Conservation (phyloP, 2,888 invertebrate genomes). For the Rhingia campestris region DNA sequence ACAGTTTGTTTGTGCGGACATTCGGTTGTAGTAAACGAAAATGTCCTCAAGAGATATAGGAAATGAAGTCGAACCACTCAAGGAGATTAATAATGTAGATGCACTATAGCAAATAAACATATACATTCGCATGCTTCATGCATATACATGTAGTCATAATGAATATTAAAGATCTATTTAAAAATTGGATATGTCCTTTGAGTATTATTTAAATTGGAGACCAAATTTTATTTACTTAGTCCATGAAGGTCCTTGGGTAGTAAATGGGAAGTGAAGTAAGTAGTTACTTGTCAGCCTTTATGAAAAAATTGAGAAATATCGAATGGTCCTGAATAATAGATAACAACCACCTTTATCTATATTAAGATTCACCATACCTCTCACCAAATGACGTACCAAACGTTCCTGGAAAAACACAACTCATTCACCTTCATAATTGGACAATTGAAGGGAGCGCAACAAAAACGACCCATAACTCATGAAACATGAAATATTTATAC, state of each 20-base stretch:
- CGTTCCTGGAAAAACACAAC: not conserved
- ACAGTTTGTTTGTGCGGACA: slow-evolving; percentile 20
- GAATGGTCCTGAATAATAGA: no score
- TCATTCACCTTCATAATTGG: slow-evolving; percentile 27
- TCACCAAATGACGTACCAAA: not conserved
- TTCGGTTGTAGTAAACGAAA: slow-evolving; percentile 28
- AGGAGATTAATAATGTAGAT: slow-evolving; percentile 21
- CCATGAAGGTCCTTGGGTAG: no score
- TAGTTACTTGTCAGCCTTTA: no score
- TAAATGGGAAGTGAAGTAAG: no score
- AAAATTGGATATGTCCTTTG: no score
- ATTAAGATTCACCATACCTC: not conserved
- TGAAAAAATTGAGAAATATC: no score
- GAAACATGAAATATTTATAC: slow-evolving; percentile 50
- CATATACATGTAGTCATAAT: no score
- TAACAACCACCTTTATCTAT: no score
- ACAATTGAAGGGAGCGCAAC: slow-evolving; percentile 3
- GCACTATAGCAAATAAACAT: not conserved
- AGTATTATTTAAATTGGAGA: no score
- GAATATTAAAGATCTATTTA: no score
- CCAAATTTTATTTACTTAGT: no score
- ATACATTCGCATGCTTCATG: not conserved
- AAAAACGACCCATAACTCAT: slow-evolving; percentile 23
- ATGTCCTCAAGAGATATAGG: slow-evolving; percentile 34
- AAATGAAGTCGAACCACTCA: slow-evolving; percentile 58